Conservation (phyloP, 2,113 vertebrate genomes). For the Calyptomena viridis region DNA sequence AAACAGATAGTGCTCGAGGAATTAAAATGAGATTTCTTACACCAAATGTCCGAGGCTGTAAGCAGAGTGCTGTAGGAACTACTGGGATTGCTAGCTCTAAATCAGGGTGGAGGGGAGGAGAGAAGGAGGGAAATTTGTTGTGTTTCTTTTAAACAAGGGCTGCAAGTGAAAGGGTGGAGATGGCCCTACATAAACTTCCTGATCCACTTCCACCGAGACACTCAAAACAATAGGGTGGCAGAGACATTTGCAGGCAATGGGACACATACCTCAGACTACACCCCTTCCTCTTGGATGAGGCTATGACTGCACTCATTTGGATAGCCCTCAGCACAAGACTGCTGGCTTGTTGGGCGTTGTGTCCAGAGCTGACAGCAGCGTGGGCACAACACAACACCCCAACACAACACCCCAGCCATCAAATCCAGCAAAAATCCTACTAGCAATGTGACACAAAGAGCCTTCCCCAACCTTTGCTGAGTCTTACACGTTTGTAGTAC, state of each 20-base stretch:
- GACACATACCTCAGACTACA: background rate
- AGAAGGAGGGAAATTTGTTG: background rate
- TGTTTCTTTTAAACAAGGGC: background rate
- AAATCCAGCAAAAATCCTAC: background rate
- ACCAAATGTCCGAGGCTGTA: background rate
- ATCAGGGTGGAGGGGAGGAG: background rate
- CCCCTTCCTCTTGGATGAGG: conserved; percentile 41
- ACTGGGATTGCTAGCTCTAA: background rate
- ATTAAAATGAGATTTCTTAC: conserved; percentile 39
- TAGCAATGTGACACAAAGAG: background rate
- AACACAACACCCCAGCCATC: rapidly evolving
- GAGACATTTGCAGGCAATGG: background rate
- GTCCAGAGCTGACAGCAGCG: background rate
- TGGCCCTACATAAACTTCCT: conserved; percentile 59
- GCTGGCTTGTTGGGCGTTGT: background rate
- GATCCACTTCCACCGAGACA: conserved; percentile 24
- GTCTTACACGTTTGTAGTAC: background rate
- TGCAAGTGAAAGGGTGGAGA: conserved; percentile 36
- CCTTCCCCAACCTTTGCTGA: background rate
- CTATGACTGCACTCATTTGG: background rate
- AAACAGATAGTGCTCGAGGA: conserved; percentile 31
- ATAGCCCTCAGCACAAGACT: rapidly evolving
- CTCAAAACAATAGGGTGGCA: conserved; percentile 30
- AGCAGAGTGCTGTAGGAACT: background rate
- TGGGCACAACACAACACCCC: rapidly evolving